Base-by-base conservation (phyloP, 2,797 vertebrate species). In the Cyclura pinguis region DNA sequence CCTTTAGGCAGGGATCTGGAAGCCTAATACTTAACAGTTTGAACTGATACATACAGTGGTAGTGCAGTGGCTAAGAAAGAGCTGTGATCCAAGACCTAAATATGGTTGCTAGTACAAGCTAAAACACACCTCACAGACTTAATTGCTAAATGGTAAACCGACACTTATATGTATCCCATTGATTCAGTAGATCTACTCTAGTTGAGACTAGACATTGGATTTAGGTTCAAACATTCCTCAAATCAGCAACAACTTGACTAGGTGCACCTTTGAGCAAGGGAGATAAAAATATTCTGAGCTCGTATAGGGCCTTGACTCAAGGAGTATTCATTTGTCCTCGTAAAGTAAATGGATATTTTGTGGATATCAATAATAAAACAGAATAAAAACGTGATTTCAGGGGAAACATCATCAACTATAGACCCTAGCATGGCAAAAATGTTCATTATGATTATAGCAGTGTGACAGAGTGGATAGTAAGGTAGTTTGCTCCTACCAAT, bases 401-500 rank as follows among this genome's bases (percentile, higher is more conserved):
- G 80, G 67, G 85, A 92, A 62, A 90, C 73, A 64, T 74, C 76
- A 64, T 14, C 42, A 88, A 52, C 7, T 73, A 0, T 80, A 80
- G 20, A 91, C 4, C 35, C 88, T 35, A 42, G 86, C 29, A 35
- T 88, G 83, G 29, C 82, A 32, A 86, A 89, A n/a, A 42, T 14
- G 6, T 32, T 88, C 67, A 7, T 55, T 52, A 72, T 35, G 52
- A 59, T 85, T 87, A n/a, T 85, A 16, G n/a, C 90, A 76, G 20
- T 74, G 80, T 83, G 89, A 52, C 32, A 87, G 47, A 91, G 80
- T 86, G 27, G 52, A 90, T n/a, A 8, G 35, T 59, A 86, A 86
- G 72, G 5, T 9, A 20, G 88, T 90, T 92, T 78, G 92, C 88
- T 67, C 42, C 29, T 94, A 88, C 88, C 86, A 93, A 92, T 90